Evolutionary conservation across 2,797 vertebrate genomes (phyloP).

Genomic region (Cheracebus regulus): DNA sequence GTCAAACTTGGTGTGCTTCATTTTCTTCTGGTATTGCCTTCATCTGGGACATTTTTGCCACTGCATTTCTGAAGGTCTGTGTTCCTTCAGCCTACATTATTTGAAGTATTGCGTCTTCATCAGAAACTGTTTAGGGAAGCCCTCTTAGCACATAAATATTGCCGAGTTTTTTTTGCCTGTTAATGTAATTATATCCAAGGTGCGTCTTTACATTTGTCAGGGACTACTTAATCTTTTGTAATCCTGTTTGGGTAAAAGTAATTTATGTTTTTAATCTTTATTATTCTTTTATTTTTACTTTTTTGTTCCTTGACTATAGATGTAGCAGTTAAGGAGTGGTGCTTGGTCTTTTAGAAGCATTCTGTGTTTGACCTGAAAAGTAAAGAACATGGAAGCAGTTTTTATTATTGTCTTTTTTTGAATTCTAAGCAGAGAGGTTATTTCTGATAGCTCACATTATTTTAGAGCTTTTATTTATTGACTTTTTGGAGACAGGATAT

Average conservation of each 20-base stretch:
- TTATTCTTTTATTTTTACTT: neutral
- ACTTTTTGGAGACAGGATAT: neutral
- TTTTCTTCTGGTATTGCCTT: neutral
- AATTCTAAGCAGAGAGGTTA: neutral
- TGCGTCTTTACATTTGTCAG: neutral
- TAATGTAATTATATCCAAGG: neutral
- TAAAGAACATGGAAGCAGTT: neutral
- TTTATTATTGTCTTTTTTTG: neutral
- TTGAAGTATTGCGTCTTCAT: neutral
- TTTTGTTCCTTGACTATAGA: neutral
- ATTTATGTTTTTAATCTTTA: neutral
- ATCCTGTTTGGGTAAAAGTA: neutral
- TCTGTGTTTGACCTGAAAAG: neutral
- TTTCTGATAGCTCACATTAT: neutral
- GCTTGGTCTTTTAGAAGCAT: neutral
- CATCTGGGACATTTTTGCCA: neutral
- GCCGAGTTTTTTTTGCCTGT: neutral
- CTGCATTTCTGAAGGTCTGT: fast-evolving
- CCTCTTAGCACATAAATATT: fast-evolving
- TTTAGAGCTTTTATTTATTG: neutral
- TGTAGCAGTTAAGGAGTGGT: neutral
- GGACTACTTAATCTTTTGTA: neutral
- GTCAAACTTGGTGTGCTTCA: neutral
- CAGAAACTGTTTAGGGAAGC: neutral
- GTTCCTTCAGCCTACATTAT: neutral